Percentiles rank a stretch among this genome's conserved stretches.
These are phyloP conservation scores for Halichondria panicea DNA, from an alignment of 37 sponge, comb jelly and placozoan species.

Conservation along the genomic window DNA sequence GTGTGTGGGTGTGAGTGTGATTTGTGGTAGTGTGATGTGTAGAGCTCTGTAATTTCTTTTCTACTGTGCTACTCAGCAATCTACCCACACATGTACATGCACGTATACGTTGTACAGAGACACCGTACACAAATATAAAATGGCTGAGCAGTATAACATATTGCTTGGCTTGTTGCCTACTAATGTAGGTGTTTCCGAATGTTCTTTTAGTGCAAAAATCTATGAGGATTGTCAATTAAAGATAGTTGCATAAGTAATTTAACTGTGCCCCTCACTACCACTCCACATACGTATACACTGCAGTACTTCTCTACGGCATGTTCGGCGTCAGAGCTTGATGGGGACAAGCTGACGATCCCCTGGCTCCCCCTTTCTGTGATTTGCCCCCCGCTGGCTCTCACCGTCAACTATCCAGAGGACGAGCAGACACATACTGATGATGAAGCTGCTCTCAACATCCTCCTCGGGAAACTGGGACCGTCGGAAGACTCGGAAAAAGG, in stretches of 20 bases:
- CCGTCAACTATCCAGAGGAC: background rate
- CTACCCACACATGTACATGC: background rate
- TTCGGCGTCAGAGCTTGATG: background rate
- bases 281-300: no score
- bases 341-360: conserved; percentile 33
- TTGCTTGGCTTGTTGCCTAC: no score
- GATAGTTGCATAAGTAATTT: no score
- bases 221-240: no score
- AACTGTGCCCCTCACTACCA: no score
- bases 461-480: conserved; percentile 23
- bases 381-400: background rate
- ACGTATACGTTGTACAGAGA: no score
- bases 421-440: background rate
- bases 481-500: background rate
- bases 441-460: conserved; percentile 29
- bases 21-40: background rate
- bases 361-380: conserved; percentile 75
- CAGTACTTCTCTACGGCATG: conserved; percentile 75
- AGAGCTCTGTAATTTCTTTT: background rate
- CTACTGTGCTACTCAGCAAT: background rate
- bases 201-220: no score
- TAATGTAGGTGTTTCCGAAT: no score
- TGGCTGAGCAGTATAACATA: no score
- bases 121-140: no score
- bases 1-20: background rate